Conservation (phyloP, 2,888 invertebrate species). For the Cheilosia impressa region DNA sequence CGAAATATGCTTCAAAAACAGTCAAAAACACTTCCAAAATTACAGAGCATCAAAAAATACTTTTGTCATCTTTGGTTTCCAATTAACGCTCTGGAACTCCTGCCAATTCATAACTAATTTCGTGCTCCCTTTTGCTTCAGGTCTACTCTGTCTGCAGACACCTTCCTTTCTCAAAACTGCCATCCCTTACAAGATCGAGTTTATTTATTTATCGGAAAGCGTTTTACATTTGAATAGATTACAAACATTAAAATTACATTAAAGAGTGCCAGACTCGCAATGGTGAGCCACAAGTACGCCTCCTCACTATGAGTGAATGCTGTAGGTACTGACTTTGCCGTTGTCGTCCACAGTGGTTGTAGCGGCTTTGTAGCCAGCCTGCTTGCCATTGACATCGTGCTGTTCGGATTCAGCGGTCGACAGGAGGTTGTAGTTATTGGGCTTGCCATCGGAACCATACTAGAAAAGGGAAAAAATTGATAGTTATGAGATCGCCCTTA, state of each 20-base stretch:
- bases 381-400: conserved; percentile 85
- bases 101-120: no score
- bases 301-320: conserved; percentile 82
- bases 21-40: no score
- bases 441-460: conserved; percentile 81
- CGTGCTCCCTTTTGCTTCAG: no score
- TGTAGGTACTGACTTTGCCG: conserved; percentile 86
- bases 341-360: conserved; percentile 87
- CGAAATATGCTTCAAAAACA: no score
- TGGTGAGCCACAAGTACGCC: not conserved
- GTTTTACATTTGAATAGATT: conserved; percentile 9
- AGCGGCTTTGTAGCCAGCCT: conserved; percentile 84
- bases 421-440: conserved; percentile 82
- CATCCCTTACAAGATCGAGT: not conserved
- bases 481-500: not conserved
- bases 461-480: conserved; percentile 65
- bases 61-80: no score
- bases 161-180: no score
- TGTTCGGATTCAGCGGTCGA: conserved; percentile 83
- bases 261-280: not conserved
- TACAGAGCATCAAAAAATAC: no score
- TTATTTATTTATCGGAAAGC: conserved; percentile 27
- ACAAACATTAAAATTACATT: conserved; percentile 23
- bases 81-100: no score
- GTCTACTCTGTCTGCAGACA: no score